These are phyloP conservation scores for Tenthredo distinguenda DNA, from an alignment of 2,888 invertebrate genomes.

Conservation along the genomic window DNA sequence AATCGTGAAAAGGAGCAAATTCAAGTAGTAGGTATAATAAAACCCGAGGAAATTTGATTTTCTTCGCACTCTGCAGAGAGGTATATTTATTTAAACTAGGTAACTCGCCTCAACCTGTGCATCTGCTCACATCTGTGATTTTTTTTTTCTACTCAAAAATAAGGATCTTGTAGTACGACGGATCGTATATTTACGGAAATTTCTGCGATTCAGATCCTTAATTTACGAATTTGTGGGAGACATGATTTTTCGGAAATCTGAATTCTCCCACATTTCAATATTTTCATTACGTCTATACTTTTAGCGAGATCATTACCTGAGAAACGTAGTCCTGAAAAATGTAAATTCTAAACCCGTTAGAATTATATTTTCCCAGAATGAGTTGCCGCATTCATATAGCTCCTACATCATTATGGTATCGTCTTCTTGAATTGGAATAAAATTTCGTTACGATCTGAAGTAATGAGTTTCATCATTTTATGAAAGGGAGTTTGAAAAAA, in stretches of 20 bases:
- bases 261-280: neutral
- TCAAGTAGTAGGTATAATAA: neutral
- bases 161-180: neutral
- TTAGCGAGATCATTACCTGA: neutral
- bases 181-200: neutral
- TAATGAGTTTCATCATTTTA: slow-evolving; percentile 2
- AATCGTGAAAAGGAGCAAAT: neutral
- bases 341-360: neutral
- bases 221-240: neutral
- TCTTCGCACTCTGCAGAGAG: neutral
- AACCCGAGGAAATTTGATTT: slow-evolving; percentile 7
- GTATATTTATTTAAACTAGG: neutral
- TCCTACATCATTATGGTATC: neutral
- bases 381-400: neutral
- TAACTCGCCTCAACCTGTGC: neutral
- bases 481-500: neutral
- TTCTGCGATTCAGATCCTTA: neutral
- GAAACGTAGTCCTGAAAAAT: neutral
- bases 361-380: neutral
- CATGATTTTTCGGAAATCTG: neutral
- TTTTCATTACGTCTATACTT: neutral
- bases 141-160: neutral
- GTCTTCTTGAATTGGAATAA: neutral
- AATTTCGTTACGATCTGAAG: neutral
- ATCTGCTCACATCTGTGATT: neutral